Evolutionary conservation across 2,113 vertebrate genomes (phyloP), one percentile per base, ranked within the genome.

Genomic region (Helogale parvula): DNA sequence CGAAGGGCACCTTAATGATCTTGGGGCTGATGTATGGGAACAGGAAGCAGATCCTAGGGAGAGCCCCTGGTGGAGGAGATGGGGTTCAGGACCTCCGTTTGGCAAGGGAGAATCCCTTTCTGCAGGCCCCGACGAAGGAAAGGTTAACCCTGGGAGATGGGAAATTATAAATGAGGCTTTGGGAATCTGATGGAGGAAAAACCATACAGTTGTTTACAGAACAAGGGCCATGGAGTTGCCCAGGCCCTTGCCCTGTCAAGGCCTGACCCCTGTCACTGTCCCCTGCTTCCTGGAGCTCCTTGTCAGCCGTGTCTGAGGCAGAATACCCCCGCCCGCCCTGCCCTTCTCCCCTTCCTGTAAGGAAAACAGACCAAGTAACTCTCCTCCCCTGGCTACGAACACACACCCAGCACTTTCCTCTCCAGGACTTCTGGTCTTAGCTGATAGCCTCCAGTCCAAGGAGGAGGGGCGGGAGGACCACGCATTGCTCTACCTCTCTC

Each of bases 381-480:
- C 95, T 80, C 33, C 93, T 95, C 93, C 90, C 85, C 81, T 68
- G 81, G 69, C 5, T 50, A 2, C 21, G 33, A 23, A 82, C 47
- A 68, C 90, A 96, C 79, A 68, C 95, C 96, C 93, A 68, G 93
- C 88, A 76, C 88, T 91, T 98, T 95, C 96, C 96, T 98, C 65
- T 94, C 93, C 90, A 69, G 17, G 81, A 63, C 38, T 66, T 92
- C 96, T 96, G 97, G 90, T 27, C 50, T 77, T 87, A 93, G 76
- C 92, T 96, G 97, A 97, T 95, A 97, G 94, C 76, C 60, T 91
- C 35, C 65, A 5, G 50, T 57, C 83, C 50, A n/a, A 50, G 91
- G 54, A 82, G 52, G 52, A 54, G 52, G 52, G 52, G 15, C 52
- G 52, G 52, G 16, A 54, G 52, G 52, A 54, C 52, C 15, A 13